Conservation (phyloP, 2,888 invertebrate species). For the Zaprionus lineosus region DNA sequence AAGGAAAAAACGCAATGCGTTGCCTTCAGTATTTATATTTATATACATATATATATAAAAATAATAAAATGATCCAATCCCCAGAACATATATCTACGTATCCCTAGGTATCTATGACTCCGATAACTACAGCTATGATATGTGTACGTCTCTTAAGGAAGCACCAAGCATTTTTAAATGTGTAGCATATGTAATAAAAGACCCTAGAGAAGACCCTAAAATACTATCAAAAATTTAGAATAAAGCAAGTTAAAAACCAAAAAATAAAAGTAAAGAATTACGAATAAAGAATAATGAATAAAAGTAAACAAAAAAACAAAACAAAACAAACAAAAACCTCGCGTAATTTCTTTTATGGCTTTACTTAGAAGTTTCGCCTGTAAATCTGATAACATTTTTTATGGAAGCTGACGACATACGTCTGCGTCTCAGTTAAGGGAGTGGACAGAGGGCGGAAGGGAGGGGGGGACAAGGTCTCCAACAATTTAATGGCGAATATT, state of each 20-base stretch:
- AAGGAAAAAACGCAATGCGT: slow-evolving; percentile 49
- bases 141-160: slow-evolving; percentile 55
- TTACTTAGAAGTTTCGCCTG: slow-evolving; percentile 70
- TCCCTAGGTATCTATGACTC: slow-evolving; percentile 6
- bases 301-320: slow-evolving; percentile 63
- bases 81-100: no score
- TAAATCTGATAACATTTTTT: slow-evolving; percentile 71
- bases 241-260: no score
- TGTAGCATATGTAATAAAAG: slow-evolving; percentile 74
- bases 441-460: no score
- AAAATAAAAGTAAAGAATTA: slow-evolving; percentile 9
- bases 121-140: slow-evolving; percentile 27
- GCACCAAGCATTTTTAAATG: slow-evolving; percentile 77
- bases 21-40: slow-evolving; percentile 54
- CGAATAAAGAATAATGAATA: slow-evolving; percentile 41
- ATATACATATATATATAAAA: slow-evolving; percentile 7
- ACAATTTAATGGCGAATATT: slow-evolving; percentile 80
- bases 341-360: slow-evolving; percentile 66
- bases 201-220: no score
- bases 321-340: slow-evolving; percentile 43
- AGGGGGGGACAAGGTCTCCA: slow-evolving; percentile 44
- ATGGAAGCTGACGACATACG: slow-evolving; percentile 74
- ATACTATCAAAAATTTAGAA: no score
- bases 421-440: slow-evolving; percentile 24
- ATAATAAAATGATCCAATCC: no score